Conservation (phyloP, 2,888 invertebrate species). For the Gonocerus acuteangulatus region DNA sequence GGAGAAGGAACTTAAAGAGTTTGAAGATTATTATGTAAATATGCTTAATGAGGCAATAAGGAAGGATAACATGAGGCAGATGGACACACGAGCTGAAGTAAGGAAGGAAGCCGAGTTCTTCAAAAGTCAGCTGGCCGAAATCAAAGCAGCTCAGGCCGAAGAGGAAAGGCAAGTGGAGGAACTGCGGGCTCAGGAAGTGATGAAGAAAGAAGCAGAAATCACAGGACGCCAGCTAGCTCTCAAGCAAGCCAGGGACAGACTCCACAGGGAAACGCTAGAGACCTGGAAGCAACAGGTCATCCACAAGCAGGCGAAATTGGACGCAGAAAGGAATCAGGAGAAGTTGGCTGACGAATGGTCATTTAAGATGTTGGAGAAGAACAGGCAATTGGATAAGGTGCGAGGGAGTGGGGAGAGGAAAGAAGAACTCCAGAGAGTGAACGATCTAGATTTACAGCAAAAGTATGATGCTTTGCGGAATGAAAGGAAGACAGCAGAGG, state of each 20-base stretch:
- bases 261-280: constrained; percentile 20
- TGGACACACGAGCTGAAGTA: neutral
- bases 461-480: neutral
- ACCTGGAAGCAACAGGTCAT: constrained; percentile 15
- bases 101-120: constrained; percentile 16
- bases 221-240: neutral
- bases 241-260: constrained; percentile 11
- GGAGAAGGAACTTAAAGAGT: neutral
- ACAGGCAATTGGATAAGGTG: constrained; percentile 7
- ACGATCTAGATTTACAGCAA: constrained; percentile 8
- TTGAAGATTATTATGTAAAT: constrained; percentile 6
- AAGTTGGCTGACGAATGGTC: neutral
- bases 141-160: neutral
- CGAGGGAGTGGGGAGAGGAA: neutral
- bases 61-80: neutral
- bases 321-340: constrained; percentile 1
- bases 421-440: neutral
- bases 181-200: neutral
- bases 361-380: neutral
- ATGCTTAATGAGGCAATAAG: neutral
- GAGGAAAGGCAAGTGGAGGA: constrained; percentile 16
- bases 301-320: neutral
- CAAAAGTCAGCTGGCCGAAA: constrained; percentile 8
- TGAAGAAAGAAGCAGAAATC: constrained; percentile 4
- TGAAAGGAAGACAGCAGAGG: neutral